A percentile compares a stretch with the other conserved stretches of the same genome.
These are phyloP conservation scores for Plodia interpunctella DNA, from an alignment of 1,140 invertebrate genomes.

Conservation along the genomic window DNA sequence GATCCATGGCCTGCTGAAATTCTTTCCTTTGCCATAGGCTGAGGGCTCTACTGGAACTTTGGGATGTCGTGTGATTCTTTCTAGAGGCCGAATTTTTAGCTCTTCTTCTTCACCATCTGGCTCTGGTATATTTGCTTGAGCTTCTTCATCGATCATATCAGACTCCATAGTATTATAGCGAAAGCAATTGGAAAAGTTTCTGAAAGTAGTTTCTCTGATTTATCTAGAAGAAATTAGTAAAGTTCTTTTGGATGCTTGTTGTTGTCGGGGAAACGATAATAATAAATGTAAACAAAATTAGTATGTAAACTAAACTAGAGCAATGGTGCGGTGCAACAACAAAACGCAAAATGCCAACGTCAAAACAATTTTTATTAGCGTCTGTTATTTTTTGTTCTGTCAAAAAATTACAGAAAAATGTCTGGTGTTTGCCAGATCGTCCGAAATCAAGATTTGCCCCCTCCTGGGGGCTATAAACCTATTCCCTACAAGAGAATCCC, in stretches of 20 bases:
- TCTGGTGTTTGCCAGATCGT: constrained; percentile 52
- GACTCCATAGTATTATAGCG: constrained; percentile 20
- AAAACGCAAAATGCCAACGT: constrained; percentile 1
- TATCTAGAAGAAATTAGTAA: not conserved
- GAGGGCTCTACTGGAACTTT: constrained; percentile 62
- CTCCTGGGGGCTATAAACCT: constrained; percentile 87
- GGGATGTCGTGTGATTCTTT: constrained; percentile 56
- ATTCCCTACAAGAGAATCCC: constrained; percentile 85
- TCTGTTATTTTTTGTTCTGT: constrained; percentile 11
- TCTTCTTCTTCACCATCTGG: constrained; percentile 38
- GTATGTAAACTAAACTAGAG: not conserved
- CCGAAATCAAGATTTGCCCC: constrained; percentile 89
- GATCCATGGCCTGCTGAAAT: constrained; percentile 63
- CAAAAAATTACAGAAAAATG: constrained; percentile 42
- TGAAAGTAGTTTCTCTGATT: not conserved
- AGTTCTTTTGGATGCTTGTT: not conserved
- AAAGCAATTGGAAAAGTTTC: not conserved
- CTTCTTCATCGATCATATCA: constrained; percentile 30
- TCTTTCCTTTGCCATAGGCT: constrained; percentile 60
- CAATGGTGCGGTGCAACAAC: too few relatives aligned
- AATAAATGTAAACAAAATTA: not conserved
- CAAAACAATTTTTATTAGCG: constrained; percentile 8
- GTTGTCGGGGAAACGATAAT: constrained; percentile 1
- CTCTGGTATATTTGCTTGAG: constrained; percentile 60
- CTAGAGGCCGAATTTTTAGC: constrained; percentile 56